Evolutionary conservation across 2,888 invertebrate genomes (phyloP), one percentile per base, ranked within the genome.

Genomic region (Euplexia lucipara): DNA sequence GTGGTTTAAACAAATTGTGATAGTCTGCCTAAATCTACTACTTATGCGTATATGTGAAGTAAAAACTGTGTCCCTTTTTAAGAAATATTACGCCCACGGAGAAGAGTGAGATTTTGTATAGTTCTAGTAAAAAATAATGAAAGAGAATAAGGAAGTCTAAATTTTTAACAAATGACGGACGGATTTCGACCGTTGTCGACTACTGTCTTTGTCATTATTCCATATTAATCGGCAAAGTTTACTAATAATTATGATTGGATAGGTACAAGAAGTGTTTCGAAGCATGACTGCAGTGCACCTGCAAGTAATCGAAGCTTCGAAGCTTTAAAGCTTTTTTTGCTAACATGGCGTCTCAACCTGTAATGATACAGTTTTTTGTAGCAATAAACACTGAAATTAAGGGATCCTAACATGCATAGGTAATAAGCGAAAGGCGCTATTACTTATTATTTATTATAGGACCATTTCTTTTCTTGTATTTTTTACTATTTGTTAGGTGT

Each of bases 311-410:
- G 54, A 39, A 74, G 52, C 45, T 74, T 45, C 34, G 8, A 42
- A 47, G 41, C n/a, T n/a, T n/a, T n/a, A n/a, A n/a, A n/a, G n/a
- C n/a, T 26, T 45, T 56, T 52, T 67, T 71, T 67, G 41, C 35
- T 47, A 71, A 35, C 12, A 47, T 74, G 39, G 39, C 54, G 30
- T 44, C 53, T 26, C 35, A 34, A 39, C 2, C 22, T 20, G 18
- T 35, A 26, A 57, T 47, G 39, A 51, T 49, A 54, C 41, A 35
- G 51, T 56, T 75, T 70, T n/a, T 75, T 60, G 39, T 22, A 12
- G 44, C 39, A 51, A 35, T 75, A 70, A 59, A 70, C 34, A 47
- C 54, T 70, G 53, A 52, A 63, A 70, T 75, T 75, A 64, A 63
- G 71, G 52, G 32, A 52, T 52, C 26, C 18, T 37, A 41, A 59